phyloP scores from a whole-genome alignment of 2,888 invertebrate genomes.

The Scrobipalpa costella region DNA sequence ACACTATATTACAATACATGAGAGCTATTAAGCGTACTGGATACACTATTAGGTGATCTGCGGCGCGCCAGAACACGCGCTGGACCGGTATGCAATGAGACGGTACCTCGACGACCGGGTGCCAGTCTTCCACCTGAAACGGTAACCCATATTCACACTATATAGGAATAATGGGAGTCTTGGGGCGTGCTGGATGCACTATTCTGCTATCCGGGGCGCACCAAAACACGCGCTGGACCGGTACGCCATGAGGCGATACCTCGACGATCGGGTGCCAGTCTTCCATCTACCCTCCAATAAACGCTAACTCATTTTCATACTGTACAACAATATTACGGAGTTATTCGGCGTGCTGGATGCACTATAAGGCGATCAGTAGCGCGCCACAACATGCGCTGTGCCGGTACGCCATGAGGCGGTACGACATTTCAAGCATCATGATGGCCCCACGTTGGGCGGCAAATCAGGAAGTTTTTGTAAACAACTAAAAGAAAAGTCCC shows the following conservation, averaged over 20 bases:
- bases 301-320: too few relatives aligned
- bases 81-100: constrained; percentile 96
- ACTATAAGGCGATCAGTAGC: too few relatives aligned
- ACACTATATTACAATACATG: too few relatives aligned
- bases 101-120: constrained; percentile 88
- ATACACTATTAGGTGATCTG: too few relatives aligned
- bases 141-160: neutral
- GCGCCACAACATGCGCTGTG: too few relatives aligned
- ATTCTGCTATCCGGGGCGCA: constrained; percentile 93
- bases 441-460: neutral
- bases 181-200: constrained; percentile 95
- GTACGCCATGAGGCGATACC: constrained; percentile 95
- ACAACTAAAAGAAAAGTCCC: too few relatives aligned
- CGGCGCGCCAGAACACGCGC: constrained; percentile 88
- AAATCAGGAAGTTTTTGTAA: neutral
- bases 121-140: constrained; percentile 58
- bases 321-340: too few relatives aligned
- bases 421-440: neutral
- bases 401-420: too few relatives aligned
- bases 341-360: too few relatives aligned
- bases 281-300: constrained; percentile 75
- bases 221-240: constrained; percentile 92
- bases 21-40: too few relatives aligned
- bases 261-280: constrained; percentile 82
- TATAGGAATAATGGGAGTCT: constrained; percentile 82